phyloP scores from a whole-genome alignment of 1,140 invertebrate genomes.

The Hestina assimilis region DNA sequence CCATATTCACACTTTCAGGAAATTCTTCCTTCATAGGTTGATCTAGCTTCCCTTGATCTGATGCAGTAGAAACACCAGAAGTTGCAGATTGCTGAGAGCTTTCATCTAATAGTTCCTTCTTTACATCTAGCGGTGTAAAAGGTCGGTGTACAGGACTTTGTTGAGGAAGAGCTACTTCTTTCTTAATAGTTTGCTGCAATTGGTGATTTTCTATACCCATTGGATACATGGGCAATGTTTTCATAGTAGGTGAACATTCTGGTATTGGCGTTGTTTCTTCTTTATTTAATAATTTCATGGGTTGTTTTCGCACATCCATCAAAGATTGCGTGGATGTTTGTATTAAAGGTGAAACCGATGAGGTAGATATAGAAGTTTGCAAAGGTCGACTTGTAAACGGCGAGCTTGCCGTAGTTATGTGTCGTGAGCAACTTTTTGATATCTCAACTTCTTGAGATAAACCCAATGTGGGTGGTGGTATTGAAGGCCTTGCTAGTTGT shows the following conservation, averaged over 20 bases:
- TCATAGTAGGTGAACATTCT: slow-evolving; percentile 68
- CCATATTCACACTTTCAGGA: slow-evolving; percentile 67
- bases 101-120: slow-evolving; percentile 81
- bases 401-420: slow-evolving; percentile 63
- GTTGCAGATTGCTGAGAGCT: slow-evolving; percentile 80
- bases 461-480: slow-evolving; percentile 78
- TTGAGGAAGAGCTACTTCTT: slow-evolving; percentile 76
- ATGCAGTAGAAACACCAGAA: slow-evolving; percentile 77
- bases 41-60: slow-evolving; percentile 80
- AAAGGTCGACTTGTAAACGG: slow-evolving; percentile 65
- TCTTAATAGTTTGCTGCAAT: slow-evolving; percentile 72
- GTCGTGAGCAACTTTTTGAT: slow-evolving; percentile 74
- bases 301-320: slow-evolving; percentile 72
- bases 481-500: slow-evolving; percentile 85
- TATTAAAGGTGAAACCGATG: slow-evolving; percentile 61
- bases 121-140: slow-evolving; percentile 78
- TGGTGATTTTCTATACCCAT: slow-evolving; percentile 61
- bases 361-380: slow-evolving; percentile 55
- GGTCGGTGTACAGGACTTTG: slow-evolving; percentile 75
- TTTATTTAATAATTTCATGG: slow-evolving; percentile 63
- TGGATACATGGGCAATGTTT: slow-evolving; percentile 60
- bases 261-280: slow-evolving; percentile 68
- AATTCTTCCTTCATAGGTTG: slow-evolving; percentile 80
- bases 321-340: slow-evolving; percentile 73
- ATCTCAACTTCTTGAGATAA: slow-evolving; percentile 78